Conservation (phyloP, 2,797 vertebrate genomes). For the Myotis myotis region DNA sequence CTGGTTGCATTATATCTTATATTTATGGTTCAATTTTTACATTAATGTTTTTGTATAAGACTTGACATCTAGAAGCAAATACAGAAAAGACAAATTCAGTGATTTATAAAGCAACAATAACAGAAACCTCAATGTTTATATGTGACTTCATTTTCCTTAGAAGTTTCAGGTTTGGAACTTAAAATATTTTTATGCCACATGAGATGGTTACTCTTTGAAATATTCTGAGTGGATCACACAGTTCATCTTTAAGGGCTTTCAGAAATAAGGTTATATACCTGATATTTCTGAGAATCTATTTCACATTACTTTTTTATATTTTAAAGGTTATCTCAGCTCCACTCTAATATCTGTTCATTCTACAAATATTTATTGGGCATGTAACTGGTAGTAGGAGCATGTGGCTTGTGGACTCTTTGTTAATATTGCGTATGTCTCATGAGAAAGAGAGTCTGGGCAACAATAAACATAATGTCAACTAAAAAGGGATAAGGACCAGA, state of each 20-base stretch:
- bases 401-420: neutral
- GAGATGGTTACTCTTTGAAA: neutral
- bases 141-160: conserved; percentile 10
- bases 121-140: neutral
- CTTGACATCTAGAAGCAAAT: neutral
- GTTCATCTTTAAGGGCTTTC: neutral
- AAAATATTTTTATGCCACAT: neutral
- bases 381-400: neutral
- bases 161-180: neutral
- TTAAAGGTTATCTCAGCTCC: conserved; percentile 28
- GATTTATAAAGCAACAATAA: neutral
- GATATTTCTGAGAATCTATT: neutral
- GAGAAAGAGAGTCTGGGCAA: neutral
- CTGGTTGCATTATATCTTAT: neutral
- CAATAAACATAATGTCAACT: neutral
- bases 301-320: neutral
- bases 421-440: neutral
- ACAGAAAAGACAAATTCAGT: neutral
- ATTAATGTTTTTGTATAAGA: neutral
- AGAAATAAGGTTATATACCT: neutral
- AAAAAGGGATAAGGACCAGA: neutral
- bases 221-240: neutral
- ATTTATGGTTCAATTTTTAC: neutral
- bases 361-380: neutral
- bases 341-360: neutral